Evolutionary conservation across 2,113 vertebrate species (phyloP).

Genomic region (Verasper variegatus): DNA sequence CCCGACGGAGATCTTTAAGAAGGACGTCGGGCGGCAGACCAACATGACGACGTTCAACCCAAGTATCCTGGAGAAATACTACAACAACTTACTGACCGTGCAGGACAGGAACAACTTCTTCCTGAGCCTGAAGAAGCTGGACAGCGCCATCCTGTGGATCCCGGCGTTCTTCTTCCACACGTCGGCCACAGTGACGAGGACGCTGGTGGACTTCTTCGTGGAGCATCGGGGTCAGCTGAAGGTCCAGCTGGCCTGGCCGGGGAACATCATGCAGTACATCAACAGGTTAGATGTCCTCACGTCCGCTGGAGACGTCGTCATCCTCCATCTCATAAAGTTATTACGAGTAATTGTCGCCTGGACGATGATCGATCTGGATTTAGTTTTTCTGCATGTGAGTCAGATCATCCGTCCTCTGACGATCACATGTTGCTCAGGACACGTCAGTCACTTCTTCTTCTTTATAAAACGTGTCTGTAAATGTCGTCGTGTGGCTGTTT

Average conservation of each 20-base stretch:
- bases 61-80: conserved; percentile 98
- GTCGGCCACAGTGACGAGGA: conserved; percentile 94
- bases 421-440: background rate
- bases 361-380: too few species aligned
- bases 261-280: conserved; percentile 97
- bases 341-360: too few species aligned
- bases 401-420: too few species aligned
- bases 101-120: conserved; percentile 99
- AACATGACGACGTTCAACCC: conserved; percentile 99
- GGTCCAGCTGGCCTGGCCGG: conserved; percentile 95
- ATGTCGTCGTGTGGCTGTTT: background rate
- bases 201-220: conserved; percentile 96
- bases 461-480: background rate
- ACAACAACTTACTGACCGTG: conserved; percentile 97
- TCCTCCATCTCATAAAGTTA: too few species aligned
- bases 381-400: too few species aligned
- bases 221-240: conserved; percentile 94
- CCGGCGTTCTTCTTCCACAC: conserved; percentile 99
- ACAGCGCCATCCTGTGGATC: conserved; percentile 95
- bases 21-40: conserved; percentile 93
- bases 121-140: conserved; percentile 94
- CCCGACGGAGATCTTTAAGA: conserved; percentile 93
- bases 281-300: conserved; percentile 86
- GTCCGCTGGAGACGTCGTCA: too few species aligned
- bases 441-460: background rate